Evolutionary conservation across 2,113 vertebrate genomes (phyloP), one percentile per base, ranked within the genome.

Genomic region (Macrotus californicus): DNA sequence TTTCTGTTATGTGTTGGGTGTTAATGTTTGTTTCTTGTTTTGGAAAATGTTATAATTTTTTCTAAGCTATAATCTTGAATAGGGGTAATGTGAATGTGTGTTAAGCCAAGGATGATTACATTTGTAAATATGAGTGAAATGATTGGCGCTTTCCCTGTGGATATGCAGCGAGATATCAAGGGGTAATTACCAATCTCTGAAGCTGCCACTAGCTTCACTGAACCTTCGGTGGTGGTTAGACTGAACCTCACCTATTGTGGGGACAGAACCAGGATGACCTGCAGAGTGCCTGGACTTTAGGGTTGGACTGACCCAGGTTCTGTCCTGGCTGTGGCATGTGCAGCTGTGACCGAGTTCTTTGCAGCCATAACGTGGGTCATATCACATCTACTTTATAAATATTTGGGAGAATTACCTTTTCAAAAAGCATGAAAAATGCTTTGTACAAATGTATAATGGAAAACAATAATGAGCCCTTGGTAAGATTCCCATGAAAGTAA

Each of bases 51-150:
- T 56, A 66, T 29, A 36, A 61, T 31, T 72, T 76, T 24, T 61
- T 72, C 26, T 90, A 91, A 91, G 4, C 46, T 82, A 4, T 84
- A n/a, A 89, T 84, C 24, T 75, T 29, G 12, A 43, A 72, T 66
- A 83, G 21, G 50, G 26, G 52, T 76, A 76, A 72, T 39, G 48
- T n/a, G 14, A 61, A 54, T 69, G 94, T 52, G 26, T 36, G 31
- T 76, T 85, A 77, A 72, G 39, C 7, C 9, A 59, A 67, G 31
- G 18, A 87, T 96, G 87, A 70, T 89, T 87, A 59, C 7, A 26
- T 91, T 96, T 96, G 36, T 69, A 94, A 87, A 91, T 83, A 19
- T 2, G 29, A 96, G 24, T 64, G 22, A 96, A 91, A 54, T 52
- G 50, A 87, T 48, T 43, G 56, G 50, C 41, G 39, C 29, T 48